These are phyloP conservation scores for Erpetoichthys calabaricus DNA, from an alignment of 2,797 vertebrate genomes.

Conservation along the genomic window DNA sequence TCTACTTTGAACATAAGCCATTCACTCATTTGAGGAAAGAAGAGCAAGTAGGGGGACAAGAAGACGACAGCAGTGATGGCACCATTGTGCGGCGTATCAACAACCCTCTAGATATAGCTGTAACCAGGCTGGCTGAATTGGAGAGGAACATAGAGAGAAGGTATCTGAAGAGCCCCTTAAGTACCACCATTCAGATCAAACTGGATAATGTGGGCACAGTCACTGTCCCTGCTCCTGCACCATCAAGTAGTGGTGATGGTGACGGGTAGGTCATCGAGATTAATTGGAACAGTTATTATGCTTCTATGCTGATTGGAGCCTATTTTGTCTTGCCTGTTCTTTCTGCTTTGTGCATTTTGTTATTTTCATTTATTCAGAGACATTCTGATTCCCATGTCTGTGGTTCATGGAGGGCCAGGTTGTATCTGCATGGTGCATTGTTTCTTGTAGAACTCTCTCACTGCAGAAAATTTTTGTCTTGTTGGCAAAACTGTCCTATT, in stretches of 20 bases:
- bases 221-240: slow-evolving; percentile 99
- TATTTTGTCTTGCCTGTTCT: slow-evolving; percentile 73
- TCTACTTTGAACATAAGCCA: slow-evolving; percentile 94
- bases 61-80: slow-evolving; percentile 59
- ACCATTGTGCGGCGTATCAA: slow-evolving; percentile 76
- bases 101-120: slow-evolving; percentile 99
- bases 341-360: slow-evolving; percentile 44
- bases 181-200: slow-evolving; percentile 99
- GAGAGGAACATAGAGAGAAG: slow-evolving; percentile 99
- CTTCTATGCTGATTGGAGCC: slow-evolving; percentile 81
- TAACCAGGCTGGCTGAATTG: slow-evolving; percentile 97
- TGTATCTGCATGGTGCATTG: slow-evolving; percentile 68
- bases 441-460: slow-evolving; percentile 15
- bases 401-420: slow-evolving; percentile 49
- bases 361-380: not conserved
- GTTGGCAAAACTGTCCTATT: slow-evolving; percentile 53
- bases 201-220: slow-evolving; percentile 99
- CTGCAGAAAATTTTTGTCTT: slow-evolving; percentile 44
- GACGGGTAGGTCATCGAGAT: slow-evolving; percentile 99
- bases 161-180: slow-evolving; percentile 99
- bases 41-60: slow-evolving; percentile 56
- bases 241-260: slow-evolving; percentile 99
- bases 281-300: slow-evolving; percentile 80
- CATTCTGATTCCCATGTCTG: slow-evolving; percentile 38
- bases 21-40: slow-evolving; percentile 51